Base-by-base conservation (phyloP, 2,113 vertebrate species). In the Phalacrocorax pelagicus region DNA sequence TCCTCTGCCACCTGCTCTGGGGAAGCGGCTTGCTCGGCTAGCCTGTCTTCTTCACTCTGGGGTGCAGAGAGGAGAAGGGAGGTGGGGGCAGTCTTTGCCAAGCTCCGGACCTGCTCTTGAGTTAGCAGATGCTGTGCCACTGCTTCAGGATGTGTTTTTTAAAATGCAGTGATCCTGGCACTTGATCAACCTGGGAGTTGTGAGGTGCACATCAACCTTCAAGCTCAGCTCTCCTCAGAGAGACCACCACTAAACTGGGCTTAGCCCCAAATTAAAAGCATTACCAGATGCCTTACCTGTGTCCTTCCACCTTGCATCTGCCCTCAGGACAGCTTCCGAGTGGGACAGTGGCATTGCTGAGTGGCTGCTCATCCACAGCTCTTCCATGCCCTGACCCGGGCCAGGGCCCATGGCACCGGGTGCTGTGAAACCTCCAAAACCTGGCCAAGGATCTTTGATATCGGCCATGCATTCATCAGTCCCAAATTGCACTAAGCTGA, bases 261-360 rank as follows among this genome's bases (percentile, higher is more conserved):
- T 57, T 47, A 73, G 17, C 9, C 15, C 36, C 46, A 32, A 8
- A 24, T 7, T 38, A n/a, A 42, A 12, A 38, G 17, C 22, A 6
- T 36, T 29, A 4, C 42, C 44, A n/a, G 47, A 3, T 30, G 44
- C 15, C 9, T 72, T 7, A 3, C 6, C 30, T 18, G 5, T 21
- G 36, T 27, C 67, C 46, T 54, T 65, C 16, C 21, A 5, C 24
- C 49, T n/a, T 1, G 0, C 15, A 49, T 36, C 30, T 74, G 42
- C 46, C 49, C 0, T 1, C 15, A 26, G 79, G 18, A 61, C 0
- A 5, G 52, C 26, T 94, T 49, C 75, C 0, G 0, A 14, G 57
- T 1, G 0, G 21, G 34, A 17, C 57, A 54, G 59, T 15, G 42
- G 34, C 38, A 9, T 10, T 54, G 54, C 30, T n/a, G 49, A 63